Base-by-base conservation (phyloP, 2,888 invertebrate genomes). In the Drosophila neutralis region DNA sequence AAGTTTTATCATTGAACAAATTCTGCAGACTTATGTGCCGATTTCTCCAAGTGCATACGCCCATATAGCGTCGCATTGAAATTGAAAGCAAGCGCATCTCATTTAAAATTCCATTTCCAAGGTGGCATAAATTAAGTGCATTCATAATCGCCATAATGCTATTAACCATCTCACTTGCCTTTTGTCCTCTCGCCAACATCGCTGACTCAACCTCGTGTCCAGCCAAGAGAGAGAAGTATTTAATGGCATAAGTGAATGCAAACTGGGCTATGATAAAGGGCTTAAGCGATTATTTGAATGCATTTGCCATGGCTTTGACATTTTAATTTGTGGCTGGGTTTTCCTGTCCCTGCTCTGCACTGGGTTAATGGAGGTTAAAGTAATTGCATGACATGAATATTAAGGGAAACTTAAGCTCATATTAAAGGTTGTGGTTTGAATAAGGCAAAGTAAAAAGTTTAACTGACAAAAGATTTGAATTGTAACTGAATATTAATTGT, bases 71-170 rank as follows among this genome's bases (percentile, higher is more conserved):
- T 21, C 38, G 38, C 63, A 48, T 42, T 40, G 73, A 79, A 79
- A 78, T 73, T 67, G 78, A 79, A 78, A 78, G 78, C 75, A 65
- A 61, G 71, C 58, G 67, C 49, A 52, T 63, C 68, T 76, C 78
- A 78, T 78, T 78, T 49, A 57, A 76, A 76, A 76, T 76, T 79
- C 73, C 76, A 78, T 73, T 79, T 73, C 64, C 64, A 69, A 79
- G 78, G 76, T 78, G 78, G 66, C 78, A 78, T 78, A 76, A 79
- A 78, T 79, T 65, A 78, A 76, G 64, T 66, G 66, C 67, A 73
- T 58, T 73, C 63, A 73, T 58, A 67, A 76, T 67, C 72, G 56
- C 67, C 51, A 78, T 78, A 78, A 78, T 72, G 72, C 75, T 66
- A 78, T 78, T 78, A 78, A 78, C 72, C 60, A 69, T 71, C 69